Conservation (phyloP, 2,888 invertebrate genomes). For the Drosophila helvetica region DNA sequence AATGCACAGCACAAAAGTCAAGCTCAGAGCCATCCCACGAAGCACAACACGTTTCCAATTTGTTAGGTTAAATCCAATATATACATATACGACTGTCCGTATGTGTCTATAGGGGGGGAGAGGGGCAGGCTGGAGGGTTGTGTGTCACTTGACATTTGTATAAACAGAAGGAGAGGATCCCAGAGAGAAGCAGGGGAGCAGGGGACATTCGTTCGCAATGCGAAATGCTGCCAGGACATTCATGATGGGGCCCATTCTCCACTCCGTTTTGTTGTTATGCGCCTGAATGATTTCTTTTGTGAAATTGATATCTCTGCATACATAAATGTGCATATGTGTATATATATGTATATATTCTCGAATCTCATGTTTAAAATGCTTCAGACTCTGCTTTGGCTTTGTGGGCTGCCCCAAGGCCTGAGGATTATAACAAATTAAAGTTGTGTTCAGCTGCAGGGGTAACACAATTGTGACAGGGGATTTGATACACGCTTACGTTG, state of each 20-base stretch:
- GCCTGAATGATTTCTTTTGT: conserved; percentile 72
- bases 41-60: conserved; percentile 64
- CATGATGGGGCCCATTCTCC: conserved; percentile 32
- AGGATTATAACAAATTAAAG: conserved; percentile 70
- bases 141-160: conserved; percentile 62
- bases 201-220: conserved; percentile 25
- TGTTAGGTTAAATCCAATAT: conserved; percentile 44
- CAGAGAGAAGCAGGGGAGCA: conserved; percentile 1
- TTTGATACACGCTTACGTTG: conserved; percentile 1
- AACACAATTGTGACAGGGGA: conserved; percentile 49
- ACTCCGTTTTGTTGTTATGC: conserved; percentile 48
- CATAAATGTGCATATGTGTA: neutral
- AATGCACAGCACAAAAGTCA: conserved; percentile 59
- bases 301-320: conserved; percentile 63
- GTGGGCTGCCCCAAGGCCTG: conserved; percentile 20
- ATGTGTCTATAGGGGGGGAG: neutral
- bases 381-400: conserved; percentile 33
- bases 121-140: conserved; percentile 44
- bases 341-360: neutral
- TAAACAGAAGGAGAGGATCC: conserved; percentile 33
- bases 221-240: conserved; percentile 51
- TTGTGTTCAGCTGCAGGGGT: conserved; percentile 52
- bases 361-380: conserved; percentile 53
- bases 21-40: conserved; percentile 38
- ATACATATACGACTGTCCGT: conserved; percentile 12